Conservation (phyloP, 2,888 invertebrate genomes). For the Allophyes oxyacanthae region DNA sequence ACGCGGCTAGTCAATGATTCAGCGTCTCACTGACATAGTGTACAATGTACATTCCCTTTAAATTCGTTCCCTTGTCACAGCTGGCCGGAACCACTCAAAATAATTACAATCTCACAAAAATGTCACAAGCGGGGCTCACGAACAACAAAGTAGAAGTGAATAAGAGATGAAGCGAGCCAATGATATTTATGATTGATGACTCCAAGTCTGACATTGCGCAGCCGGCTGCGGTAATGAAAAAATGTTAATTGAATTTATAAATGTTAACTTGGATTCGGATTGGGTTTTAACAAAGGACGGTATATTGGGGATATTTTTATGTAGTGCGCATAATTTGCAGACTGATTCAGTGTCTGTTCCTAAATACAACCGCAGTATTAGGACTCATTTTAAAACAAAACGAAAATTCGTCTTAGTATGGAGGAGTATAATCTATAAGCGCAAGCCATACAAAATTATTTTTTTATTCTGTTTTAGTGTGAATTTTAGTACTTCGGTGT, state of each 20-base stretch:
- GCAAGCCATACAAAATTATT: too few relatives aligned
- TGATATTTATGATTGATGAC: slow-evolving; percentile 69
- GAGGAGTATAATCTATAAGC: too few relatives aligned
- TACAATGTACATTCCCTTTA: slow-evolving; percentile 51
- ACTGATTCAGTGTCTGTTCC: too few relatives aligned
- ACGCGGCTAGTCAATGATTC: slow-evolving; percentile 35
- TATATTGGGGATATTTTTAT: too few relatives aligned
- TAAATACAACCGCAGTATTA: too few relatives aligned
- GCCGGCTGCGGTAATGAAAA: slow-evolving; percentile 53
- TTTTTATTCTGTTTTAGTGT: too few relatives aligned
- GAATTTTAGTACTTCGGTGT: too few relatives aligned
- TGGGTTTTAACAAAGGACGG: slow-evolving; percentile 27
- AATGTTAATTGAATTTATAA: slow-evolving; percentile 46
- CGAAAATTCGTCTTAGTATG: too few relatives aligned
- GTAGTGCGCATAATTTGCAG: too few relatives aligned
- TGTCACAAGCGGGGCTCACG: slow-evolving; percentile 56
- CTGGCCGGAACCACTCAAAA: slow-evolving; percentile 73
- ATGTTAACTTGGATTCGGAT: slow-evolving; percentile 40
- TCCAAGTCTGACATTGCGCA: slow-evolving; percentile 54
- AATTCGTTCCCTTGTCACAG: slow-evolving; percentile 62
- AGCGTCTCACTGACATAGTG: slow-evolving; percentile 38
- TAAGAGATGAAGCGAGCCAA: slow-evolving; percentile 67
- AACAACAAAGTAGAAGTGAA: slow-evolving; percentile 63
- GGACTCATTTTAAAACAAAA: too few relatives aligned
- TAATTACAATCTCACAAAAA: slow-evolving; percentile 78